A percentile compares a stretch with the other conserved stretches of the same genome.
These are phyloP conservation scores for Crotophaga sulcirostris DNA, from an alignment of 2,113 vertebrate species.

Conservation along the genomic window DNA sequence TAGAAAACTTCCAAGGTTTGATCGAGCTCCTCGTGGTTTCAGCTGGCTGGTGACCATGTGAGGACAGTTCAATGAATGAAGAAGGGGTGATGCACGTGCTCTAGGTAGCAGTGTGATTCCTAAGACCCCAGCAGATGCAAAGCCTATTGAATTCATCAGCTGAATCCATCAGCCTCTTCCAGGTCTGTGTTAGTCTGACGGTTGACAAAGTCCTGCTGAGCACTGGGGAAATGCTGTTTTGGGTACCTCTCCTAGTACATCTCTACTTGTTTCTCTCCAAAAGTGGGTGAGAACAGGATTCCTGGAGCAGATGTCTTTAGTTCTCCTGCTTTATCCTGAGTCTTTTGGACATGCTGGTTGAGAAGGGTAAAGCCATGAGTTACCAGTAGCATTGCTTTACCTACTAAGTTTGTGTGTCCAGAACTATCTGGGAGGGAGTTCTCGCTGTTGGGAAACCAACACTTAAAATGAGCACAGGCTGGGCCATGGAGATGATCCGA, in stretches of 20 bases:
- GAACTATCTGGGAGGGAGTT: not conserved
- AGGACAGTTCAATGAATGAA: not conserved
- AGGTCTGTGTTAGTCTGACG: not conserved
- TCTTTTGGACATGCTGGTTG: not conserved
- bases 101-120: fast-evolving
- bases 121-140: not conserved
- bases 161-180: not conserved
- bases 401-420: not conserved
- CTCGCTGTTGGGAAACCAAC: not conserved
- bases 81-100: not conserved
- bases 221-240: not conserved
- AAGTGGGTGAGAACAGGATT: not conserved
- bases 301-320: not conserved
- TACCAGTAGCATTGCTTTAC: not conserved
- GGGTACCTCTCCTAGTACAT: not conserved
- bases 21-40: fast-evolving
- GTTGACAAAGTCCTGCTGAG: not conserved
- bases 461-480: not conserved
- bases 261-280: not conserved
- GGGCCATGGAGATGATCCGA: not conserved
- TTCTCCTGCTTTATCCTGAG: not conserved
- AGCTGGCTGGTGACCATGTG: not conserved
- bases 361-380: not conserved
- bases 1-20: not conserved
- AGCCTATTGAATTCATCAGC: not conserved